Evolutionary conservation across 35 echinoderm and acorn worm species (phyloP).

Genomic region (Eucidaris tribuloides): DNA sequence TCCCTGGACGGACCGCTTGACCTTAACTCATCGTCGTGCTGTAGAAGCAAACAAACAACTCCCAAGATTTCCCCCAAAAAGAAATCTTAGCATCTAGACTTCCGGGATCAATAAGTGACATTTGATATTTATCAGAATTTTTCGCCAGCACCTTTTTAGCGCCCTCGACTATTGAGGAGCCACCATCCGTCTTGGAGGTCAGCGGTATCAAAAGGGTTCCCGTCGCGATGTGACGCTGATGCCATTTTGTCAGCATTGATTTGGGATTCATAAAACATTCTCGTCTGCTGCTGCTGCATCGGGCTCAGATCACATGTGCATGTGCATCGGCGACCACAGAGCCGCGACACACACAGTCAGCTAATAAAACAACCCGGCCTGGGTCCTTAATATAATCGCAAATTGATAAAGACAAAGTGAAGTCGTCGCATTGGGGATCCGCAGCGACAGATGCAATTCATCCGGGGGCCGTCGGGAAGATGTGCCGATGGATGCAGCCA

Average conservation of each 20-base stretch:
- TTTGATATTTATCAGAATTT: not conserved
- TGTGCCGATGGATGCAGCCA: not conserved
- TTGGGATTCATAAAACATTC: not conserved
- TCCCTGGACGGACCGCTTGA: not conserved
- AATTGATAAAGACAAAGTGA: slow-evolving; percentile 11
- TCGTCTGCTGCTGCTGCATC: not conserved
- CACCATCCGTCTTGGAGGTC: slow-evolving; percentile 9
- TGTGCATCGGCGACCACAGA: not conserved
- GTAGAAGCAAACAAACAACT: not conserved
- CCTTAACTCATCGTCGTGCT: no score
- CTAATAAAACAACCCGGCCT: not conserved
- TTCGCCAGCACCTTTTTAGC: not conserved
- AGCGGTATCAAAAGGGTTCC: not conserved
- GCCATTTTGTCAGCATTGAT: slow-evolving; percentile 29
- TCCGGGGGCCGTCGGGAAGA: not conserved
- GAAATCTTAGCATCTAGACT: not conserved
- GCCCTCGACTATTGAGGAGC: no score
- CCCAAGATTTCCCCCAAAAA: not conserved
- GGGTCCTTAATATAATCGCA: not conserved
- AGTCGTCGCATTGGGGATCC: not conserved
- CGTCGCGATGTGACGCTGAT: not conserved
- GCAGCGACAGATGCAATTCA: not conserved
- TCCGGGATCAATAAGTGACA: slow-evolving; percentile 8
- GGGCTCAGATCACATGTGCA: not conserved
- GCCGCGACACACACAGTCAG: not conserved